Conservation (phyloP, 2,113 vertebrate species). For the Etheostoma cragini region DNA sequence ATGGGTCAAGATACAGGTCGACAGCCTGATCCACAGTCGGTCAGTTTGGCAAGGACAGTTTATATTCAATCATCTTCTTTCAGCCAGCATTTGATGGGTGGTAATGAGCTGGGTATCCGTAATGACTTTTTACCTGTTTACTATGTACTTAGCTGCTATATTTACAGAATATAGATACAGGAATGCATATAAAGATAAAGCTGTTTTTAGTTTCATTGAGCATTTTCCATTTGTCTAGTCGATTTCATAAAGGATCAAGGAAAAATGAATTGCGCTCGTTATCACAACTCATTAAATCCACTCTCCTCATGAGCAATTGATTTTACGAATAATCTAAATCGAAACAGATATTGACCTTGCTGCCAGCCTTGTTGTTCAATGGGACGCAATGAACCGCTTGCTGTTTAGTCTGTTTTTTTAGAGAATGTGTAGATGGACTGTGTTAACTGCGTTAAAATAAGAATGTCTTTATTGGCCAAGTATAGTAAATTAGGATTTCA, state of each 20-base stretch:
- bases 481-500: neutral
- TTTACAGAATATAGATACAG: slow-evolving; percentile 18
- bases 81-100: slow-evolving; percentile 7
- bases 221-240: slow-evolving; percentile 22
- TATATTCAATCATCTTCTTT: slow-evolving; percentile 1
- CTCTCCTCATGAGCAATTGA: slow-evolving; percentile 54
- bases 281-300: slow-evolving; percentile 56
- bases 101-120: slow-evolving; percentile 9
- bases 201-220: slow-evolving; percentile 22
- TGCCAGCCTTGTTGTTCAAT: neutral
- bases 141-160: neutral
- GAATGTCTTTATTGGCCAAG: slow-evolving; percentile 3
- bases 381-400: slow-evolving; percentile 6
- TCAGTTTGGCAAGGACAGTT: neutral
- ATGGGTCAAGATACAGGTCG: slow-evolving; percentile 16
- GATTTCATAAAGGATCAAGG: slow-evolving; percentile 27
- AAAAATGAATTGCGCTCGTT: slow-evolving; percentile 35
- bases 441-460: slow-evolving; percentile 16
- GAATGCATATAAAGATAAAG: neutral
- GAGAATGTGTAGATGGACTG: slow-evolving; percentile 7
- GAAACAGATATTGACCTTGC: slow-evolving; percentile 51
- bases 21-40: slow-evolving; percentile 3
- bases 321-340: slow-evolving; percentile 50
- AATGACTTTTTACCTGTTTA: slow-evolving; percentile 21
- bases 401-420: slow-evolving; percentile 12